Base-by-base conservation (phyloP, 2,888 invertebrate genomes). In the Operophtera brumata region DNA sequence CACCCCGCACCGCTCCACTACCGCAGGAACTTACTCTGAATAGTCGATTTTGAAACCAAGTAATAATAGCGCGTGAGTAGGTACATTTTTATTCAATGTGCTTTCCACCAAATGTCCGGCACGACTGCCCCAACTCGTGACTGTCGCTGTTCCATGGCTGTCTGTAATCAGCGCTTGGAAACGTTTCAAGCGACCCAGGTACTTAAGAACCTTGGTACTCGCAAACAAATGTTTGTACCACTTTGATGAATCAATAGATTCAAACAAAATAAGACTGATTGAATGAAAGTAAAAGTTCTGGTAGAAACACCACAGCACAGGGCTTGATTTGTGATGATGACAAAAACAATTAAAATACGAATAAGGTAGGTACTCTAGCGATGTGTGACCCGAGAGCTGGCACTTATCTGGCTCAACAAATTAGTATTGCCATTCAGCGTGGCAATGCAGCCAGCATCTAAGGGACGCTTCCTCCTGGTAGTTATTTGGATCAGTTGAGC, bases 91-190 rank as follows among this genome's bases (percentile, higher is more conserved):
- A 77, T 77, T 64, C 65, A 65, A 46, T 56, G 54, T 51, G 64
- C 69, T 74, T 78, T 78, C 73, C 72, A 69, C 37, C 67, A 64
- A 71, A 64, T 70, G 73, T 64, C 70, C 69, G 65, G 71, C 84
- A 84, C 84, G 84, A 84, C 65, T 71, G 73, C 66, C 70, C 75
- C 62, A 66, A 47, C 69, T 86, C 86, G 85, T 86, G 84, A 83
- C 75, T 55, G 42, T 53, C 41, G 59, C 55, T 58, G 61, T 72
- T 67, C 68, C 65, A 69, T 69, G 66, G 64, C 58, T 59, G 56
- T 60, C 40, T 25, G 41, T 12, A 49, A 47, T 54, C 44, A 46
- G 48, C 48, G 52, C 45, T 44, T 47, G 40, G 32, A 34, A 34
- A 30, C 30, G 30, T 9, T 30, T 47, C 20, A 32, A 43, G 25